phyloP scores from a whole-genome alignment of 2,797 vertebrate genomes.

The Phrynocephalus forsythii region DNA sequence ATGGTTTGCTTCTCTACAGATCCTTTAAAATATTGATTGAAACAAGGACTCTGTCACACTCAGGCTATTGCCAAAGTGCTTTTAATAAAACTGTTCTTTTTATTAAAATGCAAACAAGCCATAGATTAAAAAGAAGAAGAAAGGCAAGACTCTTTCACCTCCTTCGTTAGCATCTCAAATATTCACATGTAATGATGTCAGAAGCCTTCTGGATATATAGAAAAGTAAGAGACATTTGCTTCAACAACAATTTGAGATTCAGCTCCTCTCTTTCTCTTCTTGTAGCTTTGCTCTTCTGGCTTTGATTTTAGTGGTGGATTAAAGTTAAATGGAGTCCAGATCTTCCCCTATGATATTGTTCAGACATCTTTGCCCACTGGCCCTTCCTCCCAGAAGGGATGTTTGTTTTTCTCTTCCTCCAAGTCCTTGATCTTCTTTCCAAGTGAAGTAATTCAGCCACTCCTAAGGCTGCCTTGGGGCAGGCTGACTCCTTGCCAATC shows the following conservation, averaged over 20 bases:
- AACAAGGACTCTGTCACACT: background rate
- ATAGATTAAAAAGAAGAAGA: background rate
- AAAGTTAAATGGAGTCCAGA: slow-evolving; percentile 41
- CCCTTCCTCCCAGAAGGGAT: slow-evolving; percentile 33
- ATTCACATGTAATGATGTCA: background rate
- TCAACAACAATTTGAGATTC: background rate
- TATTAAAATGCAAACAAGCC: slow-evolving; percentile 4
- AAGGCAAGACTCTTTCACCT: background rate
- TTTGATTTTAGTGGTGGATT: slow-evolving; percentile 31
- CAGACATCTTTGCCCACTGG: slow-evolving; percentile 27
- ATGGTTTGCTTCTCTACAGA: background rate
- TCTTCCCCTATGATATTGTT: slow-evolving; percentile 36
- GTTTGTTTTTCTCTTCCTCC: slow-evolving; percentile 38
- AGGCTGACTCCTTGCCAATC: slow-evolving; percentile 32
- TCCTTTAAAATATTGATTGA: background rate
- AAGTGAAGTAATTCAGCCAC: slow-evolving; percentile 46
- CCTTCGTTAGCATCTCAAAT: background rate
- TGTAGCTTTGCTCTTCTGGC: slow-evolving; percentile 1
- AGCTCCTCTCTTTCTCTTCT: background rate
- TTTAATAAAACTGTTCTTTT: background rate
- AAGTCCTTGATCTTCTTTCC: slow-evolving; percentile 43
- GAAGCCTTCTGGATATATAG: background rate
- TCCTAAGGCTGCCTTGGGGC: slow-evolving; percentile 29
- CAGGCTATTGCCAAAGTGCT: background rate
- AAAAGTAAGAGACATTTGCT: background rate